Conservation (phyloP, 2,888 invertebrate genomes). For the Philaethria dido region DNA sequence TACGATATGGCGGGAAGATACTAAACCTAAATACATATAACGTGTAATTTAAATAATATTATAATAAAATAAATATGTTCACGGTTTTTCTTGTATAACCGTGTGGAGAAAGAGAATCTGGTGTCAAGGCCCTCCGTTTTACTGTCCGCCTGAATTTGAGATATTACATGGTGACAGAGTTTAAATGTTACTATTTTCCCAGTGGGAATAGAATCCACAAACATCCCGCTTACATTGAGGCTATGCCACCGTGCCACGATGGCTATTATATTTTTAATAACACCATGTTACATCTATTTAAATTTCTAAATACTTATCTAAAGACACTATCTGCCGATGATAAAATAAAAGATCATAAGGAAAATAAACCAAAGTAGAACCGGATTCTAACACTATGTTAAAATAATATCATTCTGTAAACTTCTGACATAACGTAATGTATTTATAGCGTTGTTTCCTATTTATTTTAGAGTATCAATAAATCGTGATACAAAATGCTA, state of each 20-base stretch:
- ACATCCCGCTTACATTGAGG: no score
- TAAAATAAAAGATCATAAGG: not conserved
- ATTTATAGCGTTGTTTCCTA: conserved; percentile 12
- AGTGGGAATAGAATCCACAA: no score
- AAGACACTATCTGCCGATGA: not conserved
- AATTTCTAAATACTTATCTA: no score
- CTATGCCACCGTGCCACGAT: not conserved
- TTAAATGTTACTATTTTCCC: no score
- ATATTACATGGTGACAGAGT: no score
- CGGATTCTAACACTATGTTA: not conserved
- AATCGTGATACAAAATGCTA: conserved; percentile 28
- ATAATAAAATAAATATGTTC: not conserved
- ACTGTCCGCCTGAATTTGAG: no score
- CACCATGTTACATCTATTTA: not conserved
- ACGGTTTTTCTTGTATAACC: no score
- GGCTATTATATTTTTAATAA: not conserved
- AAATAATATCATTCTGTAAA: not conserved
- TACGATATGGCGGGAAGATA: conserved; percentile 5
- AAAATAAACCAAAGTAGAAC: not conserved
- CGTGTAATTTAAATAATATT: not conserved
- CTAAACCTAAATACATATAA: not conserved
- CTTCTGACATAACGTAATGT: not conserved
- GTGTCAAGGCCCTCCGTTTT: no score
- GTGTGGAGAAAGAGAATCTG: no score
- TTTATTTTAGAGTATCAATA: conserved; percentile 29